These are phyloP conservation scores for Allophyes oxyacanthae DNA, from an alignment of 2,888 invertebrate genomes.

Conservation along the genomic window DNA sequence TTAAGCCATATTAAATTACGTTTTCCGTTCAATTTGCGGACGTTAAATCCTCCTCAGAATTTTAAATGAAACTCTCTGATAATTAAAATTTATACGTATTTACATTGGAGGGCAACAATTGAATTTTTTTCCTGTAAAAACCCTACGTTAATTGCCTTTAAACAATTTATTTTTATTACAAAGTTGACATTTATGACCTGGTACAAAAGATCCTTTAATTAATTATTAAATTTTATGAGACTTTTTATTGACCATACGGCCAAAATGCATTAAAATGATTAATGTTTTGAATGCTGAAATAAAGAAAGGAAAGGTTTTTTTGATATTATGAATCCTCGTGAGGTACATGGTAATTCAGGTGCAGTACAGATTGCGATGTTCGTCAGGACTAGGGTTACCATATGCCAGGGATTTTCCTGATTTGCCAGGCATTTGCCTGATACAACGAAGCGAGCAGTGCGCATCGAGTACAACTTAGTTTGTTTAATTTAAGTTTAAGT, in stretches of 20 bases:
- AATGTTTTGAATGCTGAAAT: no score
- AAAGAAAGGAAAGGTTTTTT: no score
- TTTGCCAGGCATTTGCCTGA: no score
- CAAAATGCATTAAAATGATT: no score
- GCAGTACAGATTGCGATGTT: no score
- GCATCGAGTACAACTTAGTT: no score
- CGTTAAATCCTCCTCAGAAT: constrained; percentile 19
- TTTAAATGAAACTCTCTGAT: constrained; percentile 19
- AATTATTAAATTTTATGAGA: constrained; percentile 8
- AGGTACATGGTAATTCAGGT: no score
- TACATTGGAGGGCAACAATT: constrained; percentile 25
- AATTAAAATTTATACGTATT: constrained; percentile 34
- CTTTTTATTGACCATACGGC: neutral
- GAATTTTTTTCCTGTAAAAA: constrained; percentile 10
- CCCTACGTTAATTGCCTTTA: constrained; percentile 16
- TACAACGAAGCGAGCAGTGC: no score
- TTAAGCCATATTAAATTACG: constrained; percentile 15
- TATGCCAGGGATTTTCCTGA: no score
- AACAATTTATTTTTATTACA: constrained; percentile 24
- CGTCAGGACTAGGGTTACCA: no score
- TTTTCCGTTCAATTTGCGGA: constrained; percentile 22
- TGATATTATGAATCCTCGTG: no score
- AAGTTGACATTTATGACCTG: constrained; percentile 28
- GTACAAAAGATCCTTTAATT: constrained; percentile 19
- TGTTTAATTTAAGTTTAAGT: no score